Evolutionary conservation across 1,140 invertebrate species (phyloP), one percentile per base, ranked within the genome.

Genomic region (Brachionus calyciflorus): DNA sequence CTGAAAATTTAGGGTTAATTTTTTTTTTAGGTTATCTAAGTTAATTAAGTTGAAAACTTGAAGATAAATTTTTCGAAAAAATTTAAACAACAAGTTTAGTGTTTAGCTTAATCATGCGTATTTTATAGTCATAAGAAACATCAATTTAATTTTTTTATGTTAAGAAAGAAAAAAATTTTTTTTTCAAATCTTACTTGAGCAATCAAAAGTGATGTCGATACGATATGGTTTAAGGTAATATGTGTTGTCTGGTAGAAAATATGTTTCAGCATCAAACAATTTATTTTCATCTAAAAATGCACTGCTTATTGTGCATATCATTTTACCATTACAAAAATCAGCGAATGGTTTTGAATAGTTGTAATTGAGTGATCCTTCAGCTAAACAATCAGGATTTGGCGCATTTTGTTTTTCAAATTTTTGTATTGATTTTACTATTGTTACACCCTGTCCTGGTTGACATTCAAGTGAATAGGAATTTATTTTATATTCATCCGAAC

Each of bases 321-420:
- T 49, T 41, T 73, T 73, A 24, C 69, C 69, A 55, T 73, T 73
- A 49, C 69, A 73, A 24, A 21, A 73, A 24, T 73, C 69, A 73
- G 40, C 46, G 24, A 73, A 33, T 40, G 69, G 69, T 49, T 73
- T 73, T 51, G 69, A 73, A 41, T 51, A 73, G 26, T 73, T 73
- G 69, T 73, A 73, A 30, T 49, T 37, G 17, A 73, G n/a, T n/a
- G 60, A 41, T 19, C 69, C 69, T 2, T 33, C 41, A 1, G 26
- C 69, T 9, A 19, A 24, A 17, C 69, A 73, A 30, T 73, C 69
- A 2, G 69, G 69, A 28, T n/a, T 21, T 37, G 33, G 17, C 10
- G 24, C 12, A 30, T 73, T 51, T 26, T 73, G 46, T 55, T 41
- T 49, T 51, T 49, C 69, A 24, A 73, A 73, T 73, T 51, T 73